Conservation (phyloP, 2,888 invertebrate genomes). For the Leptinotarsa peninsularis region DNA sequence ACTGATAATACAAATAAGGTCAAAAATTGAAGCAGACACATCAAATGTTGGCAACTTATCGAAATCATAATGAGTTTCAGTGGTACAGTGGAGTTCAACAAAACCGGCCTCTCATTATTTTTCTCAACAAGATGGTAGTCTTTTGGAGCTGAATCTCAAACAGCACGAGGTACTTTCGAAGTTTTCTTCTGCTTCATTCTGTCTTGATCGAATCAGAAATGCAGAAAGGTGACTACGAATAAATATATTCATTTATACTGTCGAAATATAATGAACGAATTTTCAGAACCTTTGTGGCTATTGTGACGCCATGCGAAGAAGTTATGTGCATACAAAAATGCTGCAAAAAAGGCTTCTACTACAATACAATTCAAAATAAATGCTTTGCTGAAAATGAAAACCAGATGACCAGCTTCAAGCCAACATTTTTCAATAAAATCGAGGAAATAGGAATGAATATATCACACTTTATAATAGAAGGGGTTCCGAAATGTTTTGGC, state of each 20-base stretch:
- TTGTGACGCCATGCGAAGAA: constrained; percentile 42
- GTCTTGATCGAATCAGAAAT: constrained; percentile 29
- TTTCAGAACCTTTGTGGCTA: constrained; percentile 35
- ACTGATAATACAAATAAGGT: no score
- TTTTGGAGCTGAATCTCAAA: constrained; percentile 24
- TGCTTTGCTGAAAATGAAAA: constrained; percentile 23
- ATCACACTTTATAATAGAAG: constrained; percentile 29
- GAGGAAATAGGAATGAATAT: background rate
- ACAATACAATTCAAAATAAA: constrained; percentile 29
- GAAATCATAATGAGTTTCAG: constrained; percentile 5
- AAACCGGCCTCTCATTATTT: constrained; percentile 23
- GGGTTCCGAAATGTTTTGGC: constrained; percentile 33
- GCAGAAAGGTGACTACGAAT: constrained; percentile 16
- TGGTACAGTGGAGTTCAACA: constrained; percentile 26
- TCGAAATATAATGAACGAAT: background rate
- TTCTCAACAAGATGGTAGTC: constrained; percentile 30
- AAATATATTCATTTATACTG: background rate
- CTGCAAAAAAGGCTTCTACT: constrained; percentile 40
- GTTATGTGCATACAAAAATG: constrained; percentile 45
- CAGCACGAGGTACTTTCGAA: background rate
- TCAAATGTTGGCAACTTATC: no score
- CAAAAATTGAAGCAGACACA: no score
- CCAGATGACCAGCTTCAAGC: constrained; percentile 20
- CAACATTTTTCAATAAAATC: constrained; percentile 29
- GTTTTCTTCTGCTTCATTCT: constrained; percentile 26